phyloP scores from a whole-genome alignment of 2,888 invertebrate species.

The Tipula unca region DNA sequence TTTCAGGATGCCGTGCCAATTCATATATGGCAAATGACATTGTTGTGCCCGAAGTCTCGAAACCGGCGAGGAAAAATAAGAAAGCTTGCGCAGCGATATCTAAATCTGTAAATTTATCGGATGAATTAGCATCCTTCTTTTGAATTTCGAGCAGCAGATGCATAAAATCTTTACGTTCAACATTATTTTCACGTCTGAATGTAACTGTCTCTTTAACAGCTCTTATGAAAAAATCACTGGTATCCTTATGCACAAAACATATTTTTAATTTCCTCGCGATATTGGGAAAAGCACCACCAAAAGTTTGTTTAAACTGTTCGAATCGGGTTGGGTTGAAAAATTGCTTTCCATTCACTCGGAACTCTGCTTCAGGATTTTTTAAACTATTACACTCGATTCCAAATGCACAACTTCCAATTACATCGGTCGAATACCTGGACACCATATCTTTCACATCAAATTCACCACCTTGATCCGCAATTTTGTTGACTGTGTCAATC shows the following conservation, averaged over 20 bases:
- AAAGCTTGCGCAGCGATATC: background rate
- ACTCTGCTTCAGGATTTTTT: constrained; percentile 37
- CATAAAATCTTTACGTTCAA: background rate
- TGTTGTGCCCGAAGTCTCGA: background rate
- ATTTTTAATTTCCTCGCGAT: background rate
- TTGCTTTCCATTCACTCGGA: constrained; percentile 27
- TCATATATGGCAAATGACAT: background rate
- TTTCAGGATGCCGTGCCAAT: background rate
- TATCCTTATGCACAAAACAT: background rate
- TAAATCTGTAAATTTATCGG: background rate
- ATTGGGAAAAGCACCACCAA: background rate
- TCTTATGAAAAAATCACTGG: background rate
- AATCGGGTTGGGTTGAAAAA: background rate
- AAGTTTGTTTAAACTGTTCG: background rate
- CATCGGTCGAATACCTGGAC: constrained; percentile 44
- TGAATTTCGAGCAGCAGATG: background rate
- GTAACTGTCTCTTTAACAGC: background rate
- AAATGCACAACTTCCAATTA: constrained; percentile 45
- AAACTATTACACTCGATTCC: constrained; percentile 44
- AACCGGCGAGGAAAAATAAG: background rate
- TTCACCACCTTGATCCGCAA: constrained; percentile 22
- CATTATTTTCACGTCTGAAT: background rate
- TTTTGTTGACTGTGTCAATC: background rate
- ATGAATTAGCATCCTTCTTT: background rate
- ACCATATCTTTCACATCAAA: constrained; percentile 42